Percentiles rank a stretch among this genome's conserved stretches.
Conservation (phyloP, 2,113 vertebrate genomes). For the Gila orcuttii region DNA sequence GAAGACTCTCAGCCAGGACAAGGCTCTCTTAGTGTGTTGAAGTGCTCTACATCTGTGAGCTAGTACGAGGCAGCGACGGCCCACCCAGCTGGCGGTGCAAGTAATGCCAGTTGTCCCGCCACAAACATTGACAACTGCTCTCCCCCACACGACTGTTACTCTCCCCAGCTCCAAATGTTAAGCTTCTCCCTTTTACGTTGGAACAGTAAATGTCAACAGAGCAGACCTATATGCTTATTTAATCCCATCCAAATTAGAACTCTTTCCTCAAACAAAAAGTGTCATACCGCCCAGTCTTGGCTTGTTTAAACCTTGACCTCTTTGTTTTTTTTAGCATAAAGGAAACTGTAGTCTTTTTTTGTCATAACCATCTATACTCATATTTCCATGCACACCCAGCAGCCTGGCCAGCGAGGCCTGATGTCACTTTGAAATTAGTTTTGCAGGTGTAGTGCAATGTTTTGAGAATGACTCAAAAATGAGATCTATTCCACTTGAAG, state of each 20-base stretch:
- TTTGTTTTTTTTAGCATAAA: not conserved
- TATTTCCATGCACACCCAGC: not conserved
- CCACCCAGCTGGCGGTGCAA: slow-evolving; percentile 49
- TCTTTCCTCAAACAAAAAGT: slow-evolving; percentile 16
- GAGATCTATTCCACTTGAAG: slow-evolving; percentile 18
- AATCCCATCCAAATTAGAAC: not conserved
- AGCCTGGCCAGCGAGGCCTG: not conserved
- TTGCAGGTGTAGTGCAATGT: not conserved
- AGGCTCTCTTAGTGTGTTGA: slow-evolving; percentile 54
- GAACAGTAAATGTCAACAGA: slow-evolving; percentile 2
- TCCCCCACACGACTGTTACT: not conserved
- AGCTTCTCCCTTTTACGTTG: not conserved
- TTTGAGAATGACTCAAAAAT: slow-evolving; percentile 24
- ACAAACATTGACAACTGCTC: not conserved
- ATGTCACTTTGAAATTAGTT: slow-evolving; percentile 28
- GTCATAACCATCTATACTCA: not conserved
- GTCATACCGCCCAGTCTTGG: not conserved
- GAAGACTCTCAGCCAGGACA: slow-evolving; percentile 51
- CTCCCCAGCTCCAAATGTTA: slow-evolving; percentile 12
- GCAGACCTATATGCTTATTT: slow-evolving; percentile 9
- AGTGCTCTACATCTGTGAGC: slow-evolving; percentile 44
- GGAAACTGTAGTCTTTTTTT: not conserved
- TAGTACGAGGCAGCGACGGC: slow-evolving; percentile 58
- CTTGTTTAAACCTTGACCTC: slow-evolving; percentile 3
- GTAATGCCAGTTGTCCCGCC: slow-evolving; percentile 35